These are phyloP conservation scores for Gari tellinella DNA, from an alignment of 2,888 invertebrate species.

Conservation along the genomic window DNA sequence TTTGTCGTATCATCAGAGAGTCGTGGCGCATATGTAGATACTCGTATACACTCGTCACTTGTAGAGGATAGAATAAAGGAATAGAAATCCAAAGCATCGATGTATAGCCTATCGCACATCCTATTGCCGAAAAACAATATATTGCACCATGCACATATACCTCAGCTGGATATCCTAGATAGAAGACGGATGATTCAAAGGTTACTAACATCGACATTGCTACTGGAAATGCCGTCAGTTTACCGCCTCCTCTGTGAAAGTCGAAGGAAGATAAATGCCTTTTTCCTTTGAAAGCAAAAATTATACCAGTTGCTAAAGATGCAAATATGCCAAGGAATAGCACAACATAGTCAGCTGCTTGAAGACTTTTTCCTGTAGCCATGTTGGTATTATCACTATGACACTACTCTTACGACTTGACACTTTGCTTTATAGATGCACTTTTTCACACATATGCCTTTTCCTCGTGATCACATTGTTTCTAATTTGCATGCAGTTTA, in stretches of 20 bases:
- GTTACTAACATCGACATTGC: slow-evolving; percentile 27
- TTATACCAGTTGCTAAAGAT: slow-evolving; percentile 26
- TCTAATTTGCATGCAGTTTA: too few relatives aligned
- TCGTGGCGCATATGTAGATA: slow-evolving; percentile 21
- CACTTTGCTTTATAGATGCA: too few relatives aligned
- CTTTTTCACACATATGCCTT: too few relatives aligned
- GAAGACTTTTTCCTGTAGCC: too few relatives aligned
- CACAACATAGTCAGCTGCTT: slow-evolving; percentile 27
- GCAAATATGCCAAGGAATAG: slow-evolving; percentile 16
- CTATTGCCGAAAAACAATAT: slow-evolving; percentile 12
- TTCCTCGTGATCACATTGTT: too few relatives aligned
- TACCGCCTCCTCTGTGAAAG: slow-evolving; percentile 18
- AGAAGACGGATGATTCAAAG: slow-evolving; percentile 23
- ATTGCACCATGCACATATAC: slow-evolving; percentile 19
- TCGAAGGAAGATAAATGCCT: slow-evolving; percentile 4
- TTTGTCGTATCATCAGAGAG: background rate
- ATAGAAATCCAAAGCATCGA: slow-evolving; percentile 16
- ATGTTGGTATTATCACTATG: too few relatives aligned
- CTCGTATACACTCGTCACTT: slow-evolving; percentile 22
- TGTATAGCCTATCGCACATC: slow-evolving; percentile 3
- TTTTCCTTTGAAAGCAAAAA: slow-evolving; percentile 26
- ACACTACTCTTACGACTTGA: too few relatives aligned
- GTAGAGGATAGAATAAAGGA: slow-evolving; percentile 17
- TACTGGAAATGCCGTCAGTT: slow-evolving; percentile 19
- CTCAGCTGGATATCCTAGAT: slow-evolving; percentile 26